These are phyloP conservation scores for Cyanoderma ruficeps DNA, from an alignment of 2,113 vertebrate species.

Conservation along the genomic window DNA sequence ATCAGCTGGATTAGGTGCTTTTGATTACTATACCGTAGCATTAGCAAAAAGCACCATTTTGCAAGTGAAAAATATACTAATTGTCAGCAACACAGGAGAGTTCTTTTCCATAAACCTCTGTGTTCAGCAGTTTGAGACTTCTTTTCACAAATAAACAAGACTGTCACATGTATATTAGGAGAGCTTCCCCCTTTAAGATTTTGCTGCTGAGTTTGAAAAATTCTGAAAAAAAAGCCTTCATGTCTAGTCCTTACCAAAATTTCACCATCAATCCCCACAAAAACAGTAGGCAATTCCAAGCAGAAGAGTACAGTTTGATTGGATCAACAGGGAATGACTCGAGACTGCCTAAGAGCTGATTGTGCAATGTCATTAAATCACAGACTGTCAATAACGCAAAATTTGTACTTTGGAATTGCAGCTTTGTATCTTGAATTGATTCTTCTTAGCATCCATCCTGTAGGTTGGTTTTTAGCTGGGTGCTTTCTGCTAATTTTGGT, in stretches of 20 bases:
- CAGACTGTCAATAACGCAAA: neutral
- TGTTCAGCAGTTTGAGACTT: conserved; percentile 34
- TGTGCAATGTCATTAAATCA: neutral
- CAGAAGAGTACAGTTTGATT: neutral
- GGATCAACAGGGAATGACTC: neutral
- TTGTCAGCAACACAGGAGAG: neutral
- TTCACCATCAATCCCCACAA: neutral
- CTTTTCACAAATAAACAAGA: conserved; percentile 36
- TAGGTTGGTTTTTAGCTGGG: neutral
- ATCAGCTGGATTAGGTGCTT: conserved; percentile 46
- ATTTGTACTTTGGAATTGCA: neutral
- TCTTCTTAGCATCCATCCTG: neutral
- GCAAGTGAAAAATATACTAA: conserved; percentile 14
- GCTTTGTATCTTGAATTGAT: neutral
- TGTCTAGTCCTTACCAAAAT: neutral
- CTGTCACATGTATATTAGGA: neutral
- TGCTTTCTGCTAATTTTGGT: neutral
- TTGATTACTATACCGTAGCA: conserved; percentile 53
- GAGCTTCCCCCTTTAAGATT: neutral
- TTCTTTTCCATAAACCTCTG: neutral
- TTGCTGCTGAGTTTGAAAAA: neutral
- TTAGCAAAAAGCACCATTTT: conserved; percentile 18
- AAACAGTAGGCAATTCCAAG: neutral
- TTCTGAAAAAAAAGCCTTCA: neutral
- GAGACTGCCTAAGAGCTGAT: neutral